Base-by-base conservation (phyloP, 2,797 vertebrate genomes). In the Phylloscopus collybita region DNA sequence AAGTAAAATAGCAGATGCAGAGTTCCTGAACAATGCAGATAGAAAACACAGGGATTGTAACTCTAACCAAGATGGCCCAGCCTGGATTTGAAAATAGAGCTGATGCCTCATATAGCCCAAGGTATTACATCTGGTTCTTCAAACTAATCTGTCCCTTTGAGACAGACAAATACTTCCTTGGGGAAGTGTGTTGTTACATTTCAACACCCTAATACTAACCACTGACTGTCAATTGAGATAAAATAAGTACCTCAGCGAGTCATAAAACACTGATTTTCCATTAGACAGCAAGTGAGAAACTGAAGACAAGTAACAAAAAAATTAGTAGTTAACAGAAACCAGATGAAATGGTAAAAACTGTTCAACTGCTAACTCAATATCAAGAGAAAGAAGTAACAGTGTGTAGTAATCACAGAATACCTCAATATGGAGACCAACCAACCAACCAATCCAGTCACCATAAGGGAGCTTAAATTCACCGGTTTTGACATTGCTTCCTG, bases 101-200 rank as follows among this genome's bases (percentile, higher is more conserved):
- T 74, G 42, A 16, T 88, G 87, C 51, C 50, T 91, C 87, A 49
- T 66, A 86, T 53, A 92, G 89, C 91, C 84, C 88, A 69, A 90
- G 69, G 87, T 92, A 66, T 79, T 72, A 86, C 75, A 95, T 88
- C 69, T 92, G 82, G 47, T 49, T 92, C 86, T 93, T 90, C 80
- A 87, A 80, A 95, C 44, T 75, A 83, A 90, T 62, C 62, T 79
- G 76, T 54, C 70, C 81, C 75, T 88, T 22, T 60, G 82, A 95
- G 85, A 92, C 29, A 70, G n/a, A 66, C 29, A 84, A 93, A 70
- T n/a, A 29, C 47, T 81, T 94, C 89, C 88, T 83, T 70, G 32
- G 82, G 50, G 80, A 91, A 80, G 47, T 72, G 11, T 4, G 1
- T 27, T 80, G n/a, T 29, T 66, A 67, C 22, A 65, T 88, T 93